Percentiles rank a stretch among this genome's conserved stretches.
These are phyloP conservation scores for Meteorus colon DNA, from an alignment of 2,888 invertebrate species.

Conservation along the genomic window DNA sequence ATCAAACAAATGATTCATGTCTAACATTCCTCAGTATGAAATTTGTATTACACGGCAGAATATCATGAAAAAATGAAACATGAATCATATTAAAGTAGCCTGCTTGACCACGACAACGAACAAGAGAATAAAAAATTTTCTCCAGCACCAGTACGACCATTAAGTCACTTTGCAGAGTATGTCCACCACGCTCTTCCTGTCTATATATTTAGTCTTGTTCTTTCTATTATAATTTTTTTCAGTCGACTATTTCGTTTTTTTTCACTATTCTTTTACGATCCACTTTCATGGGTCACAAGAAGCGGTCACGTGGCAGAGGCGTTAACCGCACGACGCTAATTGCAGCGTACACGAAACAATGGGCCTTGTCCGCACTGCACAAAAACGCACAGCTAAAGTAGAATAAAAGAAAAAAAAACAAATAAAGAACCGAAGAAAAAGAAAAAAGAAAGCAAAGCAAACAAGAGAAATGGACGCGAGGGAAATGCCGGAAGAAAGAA, in stretches of 20 bases:
- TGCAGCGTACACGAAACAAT: constrained; percentile 49
- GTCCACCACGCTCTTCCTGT: background rate
- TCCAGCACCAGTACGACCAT: background rate
- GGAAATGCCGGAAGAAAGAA: background rate
- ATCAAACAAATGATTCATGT: too few relatives aligned
- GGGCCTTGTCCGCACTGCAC: constrained; percentile 27
- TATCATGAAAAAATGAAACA: background rate
- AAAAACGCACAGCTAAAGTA: constrained; percentile 16
- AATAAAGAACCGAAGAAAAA: background rate
- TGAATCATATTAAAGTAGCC: background rate
- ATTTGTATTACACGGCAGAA: background rate
- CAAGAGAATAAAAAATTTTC: constrained; percentile 1
- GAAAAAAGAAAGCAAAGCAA: background rate
- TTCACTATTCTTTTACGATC: constrained; percentile 47
- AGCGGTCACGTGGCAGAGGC: constrained; percentile 18
- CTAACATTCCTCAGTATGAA: too few relatives aligned
- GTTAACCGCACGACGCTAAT: constrained; percentile 49
- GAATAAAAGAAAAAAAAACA: background rate
- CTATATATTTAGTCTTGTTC: background rate
- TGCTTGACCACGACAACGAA: constrained; percentile 4
- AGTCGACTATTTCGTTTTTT: background rate
- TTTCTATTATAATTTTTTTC: background rate
- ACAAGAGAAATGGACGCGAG: background rate
- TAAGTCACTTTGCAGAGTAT: background rate
- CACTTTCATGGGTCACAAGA: constrained; percentile 25